A percentile compares a stretch with the other conserved stretches of the same genome.
phyloP scores from a whole-genome alignment of 1,140 invertebrate species.

The Nixonia krombeini region DNA sequence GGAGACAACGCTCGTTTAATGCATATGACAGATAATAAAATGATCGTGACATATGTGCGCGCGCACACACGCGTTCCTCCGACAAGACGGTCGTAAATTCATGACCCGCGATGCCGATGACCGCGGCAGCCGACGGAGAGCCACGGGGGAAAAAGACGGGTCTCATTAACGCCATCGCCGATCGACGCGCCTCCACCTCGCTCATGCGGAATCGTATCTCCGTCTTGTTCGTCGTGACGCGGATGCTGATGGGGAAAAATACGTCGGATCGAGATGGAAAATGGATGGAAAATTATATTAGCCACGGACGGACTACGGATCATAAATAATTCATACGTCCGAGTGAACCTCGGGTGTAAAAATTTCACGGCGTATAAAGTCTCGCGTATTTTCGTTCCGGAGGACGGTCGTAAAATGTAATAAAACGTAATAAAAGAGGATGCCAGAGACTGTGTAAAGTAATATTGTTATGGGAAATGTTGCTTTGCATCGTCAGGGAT shows the following conservation, averaged over 20 bases:
- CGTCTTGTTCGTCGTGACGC: conserved; percentile 21
- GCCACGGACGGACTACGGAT: neutral
- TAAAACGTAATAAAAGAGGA: too few species aligned
- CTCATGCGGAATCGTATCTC: conserved; percentile 14
- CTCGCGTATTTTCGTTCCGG: too few species aligned
- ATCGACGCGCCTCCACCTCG: conserved; percentile 5
- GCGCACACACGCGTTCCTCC: conserved; percentile 17
- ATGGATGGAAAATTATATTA: conserved; percentile 18
- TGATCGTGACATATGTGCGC: conserved; percentile 22
- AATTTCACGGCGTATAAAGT: conserved; percentile 29
- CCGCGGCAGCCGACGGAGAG: conserved; percentile 16
- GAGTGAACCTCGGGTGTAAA: conserved; percentile 20
- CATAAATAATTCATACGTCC: conserved; percentile 26
- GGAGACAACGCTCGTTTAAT: neutral
- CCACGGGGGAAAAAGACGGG: conserved; percentile 17
- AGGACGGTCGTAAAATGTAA: too few species aligned
- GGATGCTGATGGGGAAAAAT: conserved; percentile 8
- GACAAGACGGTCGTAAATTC: conserved; percentile 32
- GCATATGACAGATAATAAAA: conserved; percentile 34
- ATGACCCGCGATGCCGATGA: conserved; percentile 38
- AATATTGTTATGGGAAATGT: too few species aligned
- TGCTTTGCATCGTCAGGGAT: too few species aligned
- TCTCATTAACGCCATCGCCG: conserved; percentile 14
- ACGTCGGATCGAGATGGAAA: too few species aligned
- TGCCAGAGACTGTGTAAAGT: too few species aligned